These are phyloP conservation scores for Acleris literana DNA, from an alignment of 2,888 invertebrate species.

Conservation along the genomic window DNA sequence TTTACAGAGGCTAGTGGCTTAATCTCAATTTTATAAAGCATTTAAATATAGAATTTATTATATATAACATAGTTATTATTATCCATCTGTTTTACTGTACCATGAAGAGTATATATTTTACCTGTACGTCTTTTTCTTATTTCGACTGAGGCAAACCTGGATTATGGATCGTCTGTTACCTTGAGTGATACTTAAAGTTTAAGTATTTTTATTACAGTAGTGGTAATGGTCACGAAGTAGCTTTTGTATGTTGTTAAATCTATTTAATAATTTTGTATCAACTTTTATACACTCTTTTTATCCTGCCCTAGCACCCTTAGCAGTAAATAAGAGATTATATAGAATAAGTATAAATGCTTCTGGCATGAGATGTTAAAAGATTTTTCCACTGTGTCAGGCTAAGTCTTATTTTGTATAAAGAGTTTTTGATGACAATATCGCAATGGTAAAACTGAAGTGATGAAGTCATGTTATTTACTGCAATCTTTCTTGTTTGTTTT, in stretches of 20 bases:
- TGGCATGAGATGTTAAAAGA: conserved; percentile 23
- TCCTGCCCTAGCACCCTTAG: conserved; percentile 82
- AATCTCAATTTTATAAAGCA: conserved; percentile 50
- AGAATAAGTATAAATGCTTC: conserved; percentile 22
- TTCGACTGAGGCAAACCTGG: conserved; percentile 63
- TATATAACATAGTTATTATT: conserved; percentile 45
- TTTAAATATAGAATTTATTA: conserved; percentile 26
- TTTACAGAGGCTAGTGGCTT: conserved; percentile 55
- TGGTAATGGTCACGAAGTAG: conserved; percentile 70
- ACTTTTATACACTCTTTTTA: conserved; percentile 83
- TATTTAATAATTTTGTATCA: conserved; percentile 79
- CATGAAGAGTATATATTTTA: conserved; percentile 36
- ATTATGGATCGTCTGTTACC: conserved; percentile 65
- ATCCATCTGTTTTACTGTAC: conserved; percentile 39
- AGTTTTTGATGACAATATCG: too few species aligned
- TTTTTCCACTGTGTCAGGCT: conserved; percentile 11
- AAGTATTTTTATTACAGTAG: conserved; percentile 72
- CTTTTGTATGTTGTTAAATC: conserved; percentile 83
- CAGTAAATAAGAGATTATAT: conserved; percentile 42
- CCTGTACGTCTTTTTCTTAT: conserved; percentile 50
- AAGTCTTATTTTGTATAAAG: not conserved
- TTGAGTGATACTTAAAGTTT: conserved; percentile 72
- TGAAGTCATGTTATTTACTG: too few species aligned
- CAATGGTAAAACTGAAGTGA: too few species aligned
- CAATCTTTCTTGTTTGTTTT: too few species aligned